These are phyloP conservation scores for Panzeria rudis DNA, from an alignment of 2,888 invertebrate genomes.

Conservation along the genomic window DNA sequence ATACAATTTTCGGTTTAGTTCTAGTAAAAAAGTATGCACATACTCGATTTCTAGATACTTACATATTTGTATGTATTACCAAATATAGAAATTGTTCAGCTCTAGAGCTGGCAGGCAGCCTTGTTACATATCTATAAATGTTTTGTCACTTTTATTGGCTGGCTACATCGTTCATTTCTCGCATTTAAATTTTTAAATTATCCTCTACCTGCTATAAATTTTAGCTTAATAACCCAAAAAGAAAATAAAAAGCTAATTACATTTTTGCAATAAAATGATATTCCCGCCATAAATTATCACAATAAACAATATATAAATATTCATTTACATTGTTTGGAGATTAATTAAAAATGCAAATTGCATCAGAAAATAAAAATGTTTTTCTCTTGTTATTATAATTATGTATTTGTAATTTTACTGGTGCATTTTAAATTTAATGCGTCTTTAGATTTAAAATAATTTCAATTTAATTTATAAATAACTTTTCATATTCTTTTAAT, in stretches of 20 bases:
- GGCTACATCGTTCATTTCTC: background rate
- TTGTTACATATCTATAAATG: background rate
- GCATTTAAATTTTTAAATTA: slow-evolving; percentile 18
- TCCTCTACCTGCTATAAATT: background rate
- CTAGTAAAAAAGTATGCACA: too few species aligned
- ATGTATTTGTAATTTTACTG: background rate
- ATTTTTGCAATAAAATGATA: slow-evolving; percentile 38
- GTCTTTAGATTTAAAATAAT: background rate
- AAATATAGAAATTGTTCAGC: too few species aligned
- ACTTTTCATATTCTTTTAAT: slow-evolving; percentile 73
- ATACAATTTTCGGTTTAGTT: background rate
- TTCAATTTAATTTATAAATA: background rate
- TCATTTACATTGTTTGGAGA: slow-evolving; percentile 38
- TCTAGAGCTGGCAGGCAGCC: too few species aligned
- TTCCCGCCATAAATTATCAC: slow-evolving; percentile 17
- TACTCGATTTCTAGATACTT: too few species aligned
- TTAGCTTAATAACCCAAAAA: slow-evolving; percentile 31
- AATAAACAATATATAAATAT: slow-evolving; percentile 31
- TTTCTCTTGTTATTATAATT: background rate
- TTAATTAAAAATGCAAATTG: slow-evolving; percentile 16
- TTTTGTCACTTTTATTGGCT: background rate
- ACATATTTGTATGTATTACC: too few species aligned
- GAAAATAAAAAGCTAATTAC: background rate
- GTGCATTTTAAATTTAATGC: background rate
- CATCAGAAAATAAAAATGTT: background rate